phyloP scores from a whole-genome alignment of 1,140 invertebrate genomes.

The Habropoda laboriosa region DNA sequence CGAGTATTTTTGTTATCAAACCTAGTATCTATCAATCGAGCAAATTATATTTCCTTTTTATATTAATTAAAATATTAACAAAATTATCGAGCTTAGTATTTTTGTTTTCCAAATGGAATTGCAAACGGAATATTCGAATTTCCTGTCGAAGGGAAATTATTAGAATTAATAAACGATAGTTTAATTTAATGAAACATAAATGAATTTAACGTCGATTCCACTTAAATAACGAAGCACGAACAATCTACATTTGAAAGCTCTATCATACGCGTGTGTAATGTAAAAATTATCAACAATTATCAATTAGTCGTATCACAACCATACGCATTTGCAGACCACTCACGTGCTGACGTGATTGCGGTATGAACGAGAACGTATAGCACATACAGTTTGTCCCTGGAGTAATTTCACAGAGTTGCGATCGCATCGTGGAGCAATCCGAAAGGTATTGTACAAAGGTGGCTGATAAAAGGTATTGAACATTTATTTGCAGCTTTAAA shows the following conservation, averaged over 20 bases:
- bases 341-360: conserved; percentile 8
- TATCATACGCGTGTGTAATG: background rate
- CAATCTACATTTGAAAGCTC: background rate
- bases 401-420: conserved; percentile 49
- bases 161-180: no score
- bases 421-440: conserved; percentile 8
- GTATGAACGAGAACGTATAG: conserved; percentile 12
- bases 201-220: no score
- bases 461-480: conserved; percentile 48
- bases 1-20: no score
- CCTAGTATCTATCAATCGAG: no score
- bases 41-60: no score
- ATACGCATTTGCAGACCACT: background rate
- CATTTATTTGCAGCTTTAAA: conserved; percentile 51
- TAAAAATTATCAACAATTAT: conserved; percentile 40
- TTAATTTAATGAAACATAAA: background rate
- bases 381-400: background rate
- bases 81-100: no score
- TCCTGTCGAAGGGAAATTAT: no score
- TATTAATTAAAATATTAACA: no score
- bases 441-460: conserved; percentile 23
- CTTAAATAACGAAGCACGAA: background rate
- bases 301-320: conserved; percentile 1
- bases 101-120: no score
- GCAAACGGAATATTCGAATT: no score